Base-by-base conservation (phyloP, 2,888 invertebrate genomes). In the Ctena decussata region DNA sequence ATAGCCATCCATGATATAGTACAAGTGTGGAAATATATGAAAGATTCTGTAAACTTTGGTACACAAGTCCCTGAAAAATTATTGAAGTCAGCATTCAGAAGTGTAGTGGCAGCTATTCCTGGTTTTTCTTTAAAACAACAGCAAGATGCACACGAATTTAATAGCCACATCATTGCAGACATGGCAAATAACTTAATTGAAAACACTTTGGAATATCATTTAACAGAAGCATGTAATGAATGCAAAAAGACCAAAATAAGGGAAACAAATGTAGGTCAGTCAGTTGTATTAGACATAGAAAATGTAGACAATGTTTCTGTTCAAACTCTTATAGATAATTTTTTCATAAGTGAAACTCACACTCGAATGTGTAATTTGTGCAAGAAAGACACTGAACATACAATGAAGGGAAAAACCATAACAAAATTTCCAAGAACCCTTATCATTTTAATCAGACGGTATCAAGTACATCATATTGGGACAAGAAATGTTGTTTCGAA, bases 61-160 rank as follows among this genome's bases (percentile, higher is more conserved):
- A 32, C 57, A 75, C 18, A 49, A 1, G 57, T 49, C 27, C 75
- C 75, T 3, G 53, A 46, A 12, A 32, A 30, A 30, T 49, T 75
- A 2, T 24, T 75, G 8, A 18, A 35, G 24, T 32, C 75, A 3
- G 30, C 75, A 49, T 53, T 75, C 21, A n/a, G 75, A 32, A 49
- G 32, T 32, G 57, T 57, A 6, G 46, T 75, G 8, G 49, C 75
- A 75, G 75, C 49, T n/a, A 32, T 75, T n/a, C 69, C 69, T 21
- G n/a, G 6, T 8, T 69, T 69, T 69, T 27, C 69, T 21, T 30
- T 21, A 8, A n/a, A 6, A 12, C 30, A 24, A n/a, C 24, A 69
- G 37, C 69, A 69, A 69, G 69, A 69, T 69, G 69, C 32, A 11
- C 69, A 69, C 27, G 69, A 69, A 24, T 69, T 69, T 69, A 32